phyloP scores from a whole-genome alignment of 2,797 vertebrate genomes.

The Sphaeramia orbicularis region DNA sequence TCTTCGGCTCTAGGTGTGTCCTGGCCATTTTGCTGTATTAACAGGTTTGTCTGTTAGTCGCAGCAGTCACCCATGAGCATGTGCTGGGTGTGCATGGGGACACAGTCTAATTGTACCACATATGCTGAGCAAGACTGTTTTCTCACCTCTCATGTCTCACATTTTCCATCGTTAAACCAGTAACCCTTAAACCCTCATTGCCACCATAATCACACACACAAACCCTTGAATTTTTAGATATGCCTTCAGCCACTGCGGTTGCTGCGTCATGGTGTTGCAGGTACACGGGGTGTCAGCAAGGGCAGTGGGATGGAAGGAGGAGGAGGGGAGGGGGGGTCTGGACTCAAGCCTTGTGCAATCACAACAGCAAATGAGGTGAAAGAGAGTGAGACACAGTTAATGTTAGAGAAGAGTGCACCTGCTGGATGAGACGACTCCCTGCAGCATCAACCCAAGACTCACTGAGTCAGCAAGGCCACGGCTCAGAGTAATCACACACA shows the following conservation, averaged over 20 bases:
- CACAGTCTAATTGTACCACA: conserved; percentile 57
- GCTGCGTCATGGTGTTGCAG: conserved; percentile 67
- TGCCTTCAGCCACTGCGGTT: conserved; percentile 58
- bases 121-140: conserved; percentile 71
- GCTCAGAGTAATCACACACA: conserved; percentile 36
- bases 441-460: conserved; percentile 21
- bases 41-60: conserved; percentile 42
- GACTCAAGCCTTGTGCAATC: conserved; percentile 30
- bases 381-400: conserved; percentile 45
- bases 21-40: conserved; percentile 20
- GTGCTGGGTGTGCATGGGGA: conserved; percentile 30
- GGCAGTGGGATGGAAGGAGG: conserved; percentile 27
- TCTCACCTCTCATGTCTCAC: conserved; percentile 68
- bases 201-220: conserved; percentile 50
- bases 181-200: conserved; percentile 69
- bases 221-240: conserved; percentile 56
- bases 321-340: conserved; percentile 20
- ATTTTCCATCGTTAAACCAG: conserved; percentile 78
- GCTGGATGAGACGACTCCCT: conserved; percentile 40
- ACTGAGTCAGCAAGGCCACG: conserved; percentile 41
- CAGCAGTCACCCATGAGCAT: conserved; percentile 58
- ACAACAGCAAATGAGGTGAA: conserved; percentile 62
- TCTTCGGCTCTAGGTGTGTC: conserved; percentile 42
- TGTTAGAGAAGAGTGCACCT: conserved; percentile 53
- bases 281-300: conserved; percentile 35